Evolutionary conservation across 1,140 invertebrate species (phyloP).

Genomic region (Drosophila tsacasi): DNA sequence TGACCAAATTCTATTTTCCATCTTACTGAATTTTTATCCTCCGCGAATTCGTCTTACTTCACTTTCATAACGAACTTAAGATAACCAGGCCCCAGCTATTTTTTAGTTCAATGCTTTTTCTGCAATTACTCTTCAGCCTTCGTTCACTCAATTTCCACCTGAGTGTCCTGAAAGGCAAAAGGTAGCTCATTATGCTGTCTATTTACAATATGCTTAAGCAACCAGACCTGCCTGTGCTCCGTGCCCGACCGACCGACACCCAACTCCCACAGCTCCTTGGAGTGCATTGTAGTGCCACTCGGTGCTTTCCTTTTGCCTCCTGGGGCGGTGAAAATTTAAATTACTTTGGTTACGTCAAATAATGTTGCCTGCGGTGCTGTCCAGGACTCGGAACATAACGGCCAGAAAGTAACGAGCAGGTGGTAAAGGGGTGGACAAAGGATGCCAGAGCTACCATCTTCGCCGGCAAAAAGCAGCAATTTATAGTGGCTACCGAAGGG

Average conservation of each 20-base stretch:
- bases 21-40: neutral
- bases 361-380: constrained; percentile 74
- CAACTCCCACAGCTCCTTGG: constrained; percentile 10
- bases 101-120: constrained; percentile 49
- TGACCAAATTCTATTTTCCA: neutral
- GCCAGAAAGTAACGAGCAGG: constrained; percentile 26
- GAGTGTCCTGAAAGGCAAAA: constrained; percentile 71
- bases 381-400: constrained; percentile 48
- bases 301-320: constrained; percentile 26
- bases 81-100: constrained; percentile 17
- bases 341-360: constrained; percentile 82
- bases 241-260: neutral
- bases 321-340: constrained; percentile 73
- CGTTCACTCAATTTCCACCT: constrained; percentile 69
- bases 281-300: constrained; percentile 80
- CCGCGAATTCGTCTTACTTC: neutral
- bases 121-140: constrained; percentile 32
- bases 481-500: constrained; percentile 72
- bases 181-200: constrained; percentile 80
- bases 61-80: constrained; percentile 20
- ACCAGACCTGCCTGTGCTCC: constrained; percentile 36
- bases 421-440: constrained; percentile 13
- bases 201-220: constrained; percentile 82
- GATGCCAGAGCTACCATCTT: constrained; percentile 41
- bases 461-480: constrained; percentile 63